phyloP scores from a whole-genome alignment of 1,140 invertebrate genomes.

The Ceratina australensis region DNA sequence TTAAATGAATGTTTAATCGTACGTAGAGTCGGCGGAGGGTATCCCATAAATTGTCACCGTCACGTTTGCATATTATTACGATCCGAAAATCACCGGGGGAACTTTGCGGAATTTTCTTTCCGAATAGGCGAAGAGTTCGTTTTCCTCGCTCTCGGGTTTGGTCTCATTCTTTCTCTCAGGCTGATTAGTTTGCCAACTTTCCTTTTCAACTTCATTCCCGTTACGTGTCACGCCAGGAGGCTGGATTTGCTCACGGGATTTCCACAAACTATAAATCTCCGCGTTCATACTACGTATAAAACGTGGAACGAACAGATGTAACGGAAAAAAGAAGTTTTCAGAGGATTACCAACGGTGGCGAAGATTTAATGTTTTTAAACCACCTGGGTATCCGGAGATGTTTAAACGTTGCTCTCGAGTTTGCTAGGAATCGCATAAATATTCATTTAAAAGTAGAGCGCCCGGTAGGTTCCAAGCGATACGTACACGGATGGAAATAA shows the following conservation, averaged over 20 bases:
- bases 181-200: not conserved
- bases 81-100: not conserved
- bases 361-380: not conserved
- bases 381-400: too few species aligned
- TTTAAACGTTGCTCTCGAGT: not conserved
- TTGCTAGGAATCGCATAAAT: not conserved
- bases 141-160: too few species aligned
- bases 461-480: too few species aligned
- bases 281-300: not conserved
- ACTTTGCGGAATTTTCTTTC: not conserved
- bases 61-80: not conserved
- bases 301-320: not conserved
- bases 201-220: not conserved
- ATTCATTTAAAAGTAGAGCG: not conserved
- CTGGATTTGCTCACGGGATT: conserved; percentile 5
- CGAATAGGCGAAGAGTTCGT: not conserved
- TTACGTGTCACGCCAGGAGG: not conserved
- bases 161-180: not conserved
- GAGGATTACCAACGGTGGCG: conserved; percentile 8
- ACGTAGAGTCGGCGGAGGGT: not conserved
- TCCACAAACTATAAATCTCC: conserved; percentile 12
- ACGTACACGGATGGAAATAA: too few species aligned
- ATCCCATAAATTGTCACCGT: not conserved
- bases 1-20: too few species aligned
- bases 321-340: not conserved